Evolutionary conservation across 2,888 invertebrate genomes (phyloP), one percentile per base, ranked within the genome.

Genomic region (Ditula angustiorana): DNA sequence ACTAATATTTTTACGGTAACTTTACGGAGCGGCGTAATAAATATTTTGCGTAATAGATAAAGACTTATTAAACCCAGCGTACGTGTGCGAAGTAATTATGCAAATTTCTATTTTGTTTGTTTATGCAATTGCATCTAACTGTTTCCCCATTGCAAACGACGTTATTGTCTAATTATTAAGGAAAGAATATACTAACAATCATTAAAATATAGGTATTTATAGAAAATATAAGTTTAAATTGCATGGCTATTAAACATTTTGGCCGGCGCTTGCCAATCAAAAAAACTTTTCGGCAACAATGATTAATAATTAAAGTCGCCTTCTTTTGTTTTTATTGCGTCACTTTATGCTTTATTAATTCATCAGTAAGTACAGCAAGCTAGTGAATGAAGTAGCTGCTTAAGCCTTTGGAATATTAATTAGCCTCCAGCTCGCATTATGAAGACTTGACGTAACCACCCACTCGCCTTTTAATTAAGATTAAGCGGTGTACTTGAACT

Each of bases 391-490:
- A 56, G 47, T 28, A 49, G 49, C 41, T 46, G 52, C 52, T 50
- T 35, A 46, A 50, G 56, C 50, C n/a, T 50, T 35, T 58, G 57
- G 13, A 52, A 52, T 63, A 63, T 63, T 44, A 63, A 63, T 63
- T 44, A 57, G 50, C 52, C 56, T 47, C 16, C 41, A 30, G 44
- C 33, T 26, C 26, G 21, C 47, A 56, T 56, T 55, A 62, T 33
- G 21, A 50, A 50, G 30, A 49, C 21, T 49, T 41, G n/a, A 46
- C 55, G 62, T 21, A 37, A 28, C 50, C 63, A 28, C 57, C 63
- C 33, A 58, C 63, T 50, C 63, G 52, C 24, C 33, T 58, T 50
- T 63, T 58, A 46, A 63, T 63, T 41, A 50, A 50, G 56, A 50
- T 56, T 24, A 50, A 63, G 41, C 41, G 57, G 21, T n/a, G 33